Conservation (phyloP, 2,113 vertebrate species). For the Collichthys lucidus region DNA sequence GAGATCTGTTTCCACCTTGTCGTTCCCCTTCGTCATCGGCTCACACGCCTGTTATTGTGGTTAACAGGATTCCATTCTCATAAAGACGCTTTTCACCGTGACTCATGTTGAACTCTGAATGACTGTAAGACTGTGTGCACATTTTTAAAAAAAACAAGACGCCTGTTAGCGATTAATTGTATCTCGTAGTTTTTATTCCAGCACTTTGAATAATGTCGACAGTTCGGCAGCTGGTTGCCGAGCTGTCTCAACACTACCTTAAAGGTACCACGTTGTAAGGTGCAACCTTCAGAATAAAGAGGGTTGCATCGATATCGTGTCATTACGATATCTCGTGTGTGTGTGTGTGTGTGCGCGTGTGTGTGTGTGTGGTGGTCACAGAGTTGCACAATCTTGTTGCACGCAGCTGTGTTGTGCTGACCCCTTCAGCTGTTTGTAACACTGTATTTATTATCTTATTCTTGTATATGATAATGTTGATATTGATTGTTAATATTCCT, state of each 20-base stretch:
- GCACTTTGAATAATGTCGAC: constrained; percentile 76
- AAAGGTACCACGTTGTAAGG: constrained; percentile 72
- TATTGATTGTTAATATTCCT: constrained; percentile 93
- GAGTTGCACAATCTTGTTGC: constrained; percentile 84
- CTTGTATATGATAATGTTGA: constrained; percentile 81
- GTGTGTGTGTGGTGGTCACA: constrained; percentile 47
- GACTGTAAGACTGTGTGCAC: constrained; percentile 59
- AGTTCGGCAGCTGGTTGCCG: constrained; percentile 74
- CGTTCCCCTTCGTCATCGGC: constrained; percentile 27
- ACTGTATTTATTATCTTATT: constrained; percentile 92
- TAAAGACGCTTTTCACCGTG: constrained; percentile 42
- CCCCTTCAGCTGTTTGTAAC: constrained; percentile 91
- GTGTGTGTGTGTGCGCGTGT: constrained; percentile 33
- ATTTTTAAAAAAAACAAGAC: constrained; percentile 30
- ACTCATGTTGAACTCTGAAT: constrained; percentile 41
- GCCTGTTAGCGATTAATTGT: constrained; percentile 40
- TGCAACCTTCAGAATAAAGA: constrained; percentile 43
- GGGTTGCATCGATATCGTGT: constrained; percentile 23
- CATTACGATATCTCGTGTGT: constrained; percentile 23
- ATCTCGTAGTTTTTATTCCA: constrained; percentile 59
- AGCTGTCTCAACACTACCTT: constrained; percentile 71
- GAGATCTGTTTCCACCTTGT: constrained; percentile 32
- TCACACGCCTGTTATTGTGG: constrained; percentile 33
- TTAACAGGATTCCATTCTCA: constrained; percentile 36
- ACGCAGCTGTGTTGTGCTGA: constrained; percentile 84